These are phyloP conservation scores for Ferdinandea cuprea DNA, from an alignment of 2,888 invertebrate species.

Conservation along the genomic window DNA sequence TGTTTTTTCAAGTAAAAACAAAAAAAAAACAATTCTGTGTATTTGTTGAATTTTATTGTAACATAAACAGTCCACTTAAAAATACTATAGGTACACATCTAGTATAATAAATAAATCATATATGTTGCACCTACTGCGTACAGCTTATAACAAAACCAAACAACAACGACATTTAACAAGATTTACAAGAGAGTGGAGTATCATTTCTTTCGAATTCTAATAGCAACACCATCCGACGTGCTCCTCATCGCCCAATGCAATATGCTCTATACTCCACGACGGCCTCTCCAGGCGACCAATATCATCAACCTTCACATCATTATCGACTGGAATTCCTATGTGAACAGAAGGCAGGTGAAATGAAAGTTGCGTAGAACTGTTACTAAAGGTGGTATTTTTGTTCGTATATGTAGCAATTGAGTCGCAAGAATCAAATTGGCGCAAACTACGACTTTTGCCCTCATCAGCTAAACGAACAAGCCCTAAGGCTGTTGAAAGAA, in stretches of 20 bases:
- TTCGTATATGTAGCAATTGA: conserved; percentile 81
- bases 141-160: conserved; percentile 1
- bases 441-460: conserved; percentile 84
- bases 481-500: conserved; percentile 87
- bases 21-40: too few species aligned
- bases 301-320: conserved; percentile 86
- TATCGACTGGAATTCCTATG: conserved; percentile 83
- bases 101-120: conserved; percentile 22
- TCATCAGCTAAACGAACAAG: conserved; percentile 85
- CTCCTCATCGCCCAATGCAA: conserved; percentile 88
- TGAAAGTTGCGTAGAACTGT: conserved; percentile 75
- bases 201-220: conserved; percentile 59
- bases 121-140: background rate
- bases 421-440: conserved; percentile 86
- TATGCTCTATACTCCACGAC: conserved; percentile 86
- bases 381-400: conserved; percentile 78
- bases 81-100: too few species aligned
- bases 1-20: too few species aligned
- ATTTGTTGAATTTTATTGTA: too few species aligned
- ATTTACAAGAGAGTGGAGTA: background rate
- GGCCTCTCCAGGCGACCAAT: conserved; percentile 87
- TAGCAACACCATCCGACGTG: conserved; percentile 86
- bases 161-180: conserved; percentile 17
- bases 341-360: conserved; percentile 81
- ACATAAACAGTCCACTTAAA: too few species aligned